These are phyloP conservation scores for Choristoneura rosaceana DNA, from an alignment of 2,888 invertebrate genomes.

Conservation along the genomic window DNA sequence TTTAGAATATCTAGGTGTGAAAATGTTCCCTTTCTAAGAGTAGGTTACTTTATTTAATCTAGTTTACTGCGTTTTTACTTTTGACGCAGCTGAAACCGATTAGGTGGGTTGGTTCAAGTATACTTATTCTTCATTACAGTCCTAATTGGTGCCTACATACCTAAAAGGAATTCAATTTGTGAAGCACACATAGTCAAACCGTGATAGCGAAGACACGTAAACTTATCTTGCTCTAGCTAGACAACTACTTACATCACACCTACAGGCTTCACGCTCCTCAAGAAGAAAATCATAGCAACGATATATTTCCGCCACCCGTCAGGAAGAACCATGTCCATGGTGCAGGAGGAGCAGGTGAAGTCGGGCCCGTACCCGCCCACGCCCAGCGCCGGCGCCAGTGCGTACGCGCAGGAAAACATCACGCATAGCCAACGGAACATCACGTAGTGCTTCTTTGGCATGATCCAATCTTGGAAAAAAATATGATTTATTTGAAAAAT, in stretches of 20 bases:
- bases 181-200: too few species aligned
- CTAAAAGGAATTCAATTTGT: too few species aligned
- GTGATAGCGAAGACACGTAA: too few species aligned
- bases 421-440: constrained; percentile 65
- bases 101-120: too few species aligned
- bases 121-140: too few species aligned
- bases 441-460: constrained; percentile 64
- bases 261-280: constrained; percentile 78
- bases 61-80: too few species aligned
- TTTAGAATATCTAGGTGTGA: too few species aligned
- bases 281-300: constrained; percentile 61
- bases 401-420: constrained; percentile 66
- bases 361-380: constrained; percentile 71
- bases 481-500: not conserved
- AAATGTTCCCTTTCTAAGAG: too few species aligned
- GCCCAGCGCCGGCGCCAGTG: constrained; percentile 70
- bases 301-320: constrained; percentile 61
- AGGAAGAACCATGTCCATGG: constrained; percentile 70
- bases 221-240: not conserved
- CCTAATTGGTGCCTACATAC: too few species aligned
- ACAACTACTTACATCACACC: constrained; percentile 45
- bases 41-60: too few species aligned
- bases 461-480: constrained; percentile 62
- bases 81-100: too few species aligned
- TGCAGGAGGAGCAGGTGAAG: constrained; percentile 72